A percentile compares a stretch with the other conserved stretches of the same genome.
phyloP scores from a whole-genome alignment of 2,888 invertebrate genomes.

The Atrina japonica region DNA sequence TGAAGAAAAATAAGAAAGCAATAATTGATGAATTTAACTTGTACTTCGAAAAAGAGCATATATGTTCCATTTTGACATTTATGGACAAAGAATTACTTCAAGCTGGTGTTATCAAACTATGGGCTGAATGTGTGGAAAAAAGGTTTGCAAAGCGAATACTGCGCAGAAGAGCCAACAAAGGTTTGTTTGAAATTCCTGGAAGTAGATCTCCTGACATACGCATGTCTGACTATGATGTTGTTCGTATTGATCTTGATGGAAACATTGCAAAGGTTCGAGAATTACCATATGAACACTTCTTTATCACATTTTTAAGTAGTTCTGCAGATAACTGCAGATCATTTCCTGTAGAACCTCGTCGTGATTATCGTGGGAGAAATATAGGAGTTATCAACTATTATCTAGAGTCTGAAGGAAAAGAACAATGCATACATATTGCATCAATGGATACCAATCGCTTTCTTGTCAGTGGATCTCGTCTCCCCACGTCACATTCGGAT shows the following conservation, averaged over 20 bases:
- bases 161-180: slow-evolving; percentile 54
- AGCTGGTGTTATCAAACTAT: slow-evolving; percentile 55
- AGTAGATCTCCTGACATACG: slow-evolving; percentile 53
- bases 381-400: slow-evolving; percentile 51
- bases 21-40: slow-evolving; percentile 55
- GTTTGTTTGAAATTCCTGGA: slow-evolving; percentile 60
- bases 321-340: slow-evolving; percentile 57
- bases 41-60: slow-evolving; percentile 52
- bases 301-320: slow-evolving; percentile 57
- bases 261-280: slow-evolving; percentile 57
- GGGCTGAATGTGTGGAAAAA: slow-evolving; percentile 57
- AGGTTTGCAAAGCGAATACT: slow-evolving; percentile 55
- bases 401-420: slow-evolving; percentile 51
- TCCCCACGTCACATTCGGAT: slow-evolving; percentile 39
- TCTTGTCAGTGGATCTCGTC: slow-evolving; percentile 32
- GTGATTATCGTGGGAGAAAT: slow-evolving; percentile 55
- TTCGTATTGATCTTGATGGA: slow-evolving; percentile 57
- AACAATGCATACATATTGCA: slow-evolving; percentile 51
- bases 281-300: slow-evolving; percentile 55
- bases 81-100: slow-evolving; percentile 54
- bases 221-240: slow-evolving; percentile 54
- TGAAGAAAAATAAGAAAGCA: slow-evolving; percentile 48
- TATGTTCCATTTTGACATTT: slow-evolving; percentile 56
- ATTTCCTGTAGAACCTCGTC: slow-evolving; percentile 56
- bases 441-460: slow-evolving; percentile 57